Evolutionary conservation across 2,888 invertebrate species (phyloP).

Genomic region (Icerya purchasi): DNA sequence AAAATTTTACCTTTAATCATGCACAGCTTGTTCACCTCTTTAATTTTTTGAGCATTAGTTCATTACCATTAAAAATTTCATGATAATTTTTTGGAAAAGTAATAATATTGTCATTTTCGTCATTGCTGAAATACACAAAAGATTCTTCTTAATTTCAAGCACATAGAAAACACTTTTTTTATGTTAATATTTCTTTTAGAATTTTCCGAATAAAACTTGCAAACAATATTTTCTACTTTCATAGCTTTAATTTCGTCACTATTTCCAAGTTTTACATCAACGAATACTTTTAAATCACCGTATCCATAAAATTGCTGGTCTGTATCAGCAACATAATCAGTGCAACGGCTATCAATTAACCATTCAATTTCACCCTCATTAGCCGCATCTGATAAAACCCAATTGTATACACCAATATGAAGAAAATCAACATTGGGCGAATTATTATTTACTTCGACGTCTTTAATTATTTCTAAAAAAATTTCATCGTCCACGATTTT

Average conservation of each 20-base stretch:
- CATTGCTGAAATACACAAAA: slow-evolving; percentile 2
- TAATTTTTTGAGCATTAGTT: not conserved
- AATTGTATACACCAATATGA: too few species aligned
- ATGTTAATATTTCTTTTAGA: not conserved
- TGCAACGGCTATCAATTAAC: slow-evolving; percentile 16
- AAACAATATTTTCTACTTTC: slow-evolving; percentile 9
- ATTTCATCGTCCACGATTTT: too few species aligned
- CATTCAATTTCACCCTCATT: slow-evolving; percentile 6
- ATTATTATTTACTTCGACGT: too few species aligned
- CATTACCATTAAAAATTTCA: not conserved
- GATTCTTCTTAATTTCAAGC: slow-evolving; percentile 4
- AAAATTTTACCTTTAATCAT: not conserved
- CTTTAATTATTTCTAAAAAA: too few species aligned
- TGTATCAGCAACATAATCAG: slow-evolving; percentile 15
- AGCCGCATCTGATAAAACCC: too few species aligned
- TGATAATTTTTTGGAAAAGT: not conserved
- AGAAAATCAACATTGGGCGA: too few species aligned
- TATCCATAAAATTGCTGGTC: slow-evolving; percentile 12
- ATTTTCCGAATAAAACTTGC: too few species aligned
- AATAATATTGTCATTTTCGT: not conserved
- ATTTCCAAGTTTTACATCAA: slow-evolving; percentile 15
- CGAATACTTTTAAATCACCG: slow-evolving; percentile 13
- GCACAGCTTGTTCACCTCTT: not conserved
- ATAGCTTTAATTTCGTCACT: slow-evolving; percentile 13
- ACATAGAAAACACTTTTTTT: slow-evolving; percentile 2